Base-by-base conservation (phyloP, 1,140 invertebrate species). In the Drosophila neocordata region DNA sequence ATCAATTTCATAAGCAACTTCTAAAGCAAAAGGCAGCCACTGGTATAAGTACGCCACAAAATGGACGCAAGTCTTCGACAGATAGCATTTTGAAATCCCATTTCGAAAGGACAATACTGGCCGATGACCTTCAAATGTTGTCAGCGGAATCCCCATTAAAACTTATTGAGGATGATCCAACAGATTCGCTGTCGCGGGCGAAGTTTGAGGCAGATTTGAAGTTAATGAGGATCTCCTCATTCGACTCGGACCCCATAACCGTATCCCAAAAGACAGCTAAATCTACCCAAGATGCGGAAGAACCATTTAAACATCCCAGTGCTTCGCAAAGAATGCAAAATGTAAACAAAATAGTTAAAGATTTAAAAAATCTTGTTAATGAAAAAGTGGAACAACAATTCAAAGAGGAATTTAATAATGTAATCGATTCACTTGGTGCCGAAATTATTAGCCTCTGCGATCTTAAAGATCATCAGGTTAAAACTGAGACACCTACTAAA, bases 141-240 rank as follows among this genome's bases (percentile, higher is more conserved):
- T 65, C 83, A 1, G 78, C 74, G 0, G 82, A 87, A 18, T 87
- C 82, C 2, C 82, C 82, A 0, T 20, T 87, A 1, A 88, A 87
- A 18, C 60, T 87, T 0, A 67, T 79, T 2, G 71, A 88, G 37
- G 82, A 87, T 38, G 82, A 87, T 2, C 58, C 41, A 4, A 51
- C 18, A 37, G 52, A 65, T 0, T 59, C 51, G 7, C 65, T 53
- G 13, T 71, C 66, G 18, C 70, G 72, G 2, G 24, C 44, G 2
- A 64, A 79, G 1, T 87, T 88, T 13, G 83, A 87, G 37, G 68
- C 38, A n/a, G 83, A 85, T 5, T 27, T 87, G 0, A 75, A 73
- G 41, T 69, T 69, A 67, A n/a, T 87, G 27, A 65, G 82, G 0
- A 81, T 87, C 2, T 55, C 70, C 0, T 63, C 77, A 11, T 31